phyloP scores from a whole-genome alignment of 2,113 vertebrate species.

The Elachura formosa region DNA sequence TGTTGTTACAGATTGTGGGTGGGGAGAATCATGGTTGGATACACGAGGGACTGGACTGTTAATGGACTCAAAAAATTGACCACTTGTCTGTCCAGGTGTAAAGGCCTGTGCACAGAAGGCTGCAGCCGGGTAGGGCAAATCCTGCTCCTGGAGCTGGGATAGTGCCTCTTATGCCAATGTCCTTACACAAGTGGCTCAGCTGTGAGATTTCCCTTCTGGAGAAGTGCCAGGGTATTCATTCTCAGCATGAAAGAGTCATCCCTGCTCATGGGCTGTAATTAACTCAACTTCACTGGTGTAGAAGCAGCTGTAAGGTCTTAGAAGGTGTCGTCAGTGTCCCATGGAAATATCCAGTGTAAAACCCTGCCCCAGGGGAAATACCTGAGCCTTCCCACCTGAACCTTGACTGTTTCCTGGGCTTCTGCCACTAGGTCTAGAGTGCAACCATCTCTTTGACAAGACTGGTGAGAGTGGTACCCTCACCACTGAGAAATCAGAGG shows the following conservation, averaged over 20 bases:
- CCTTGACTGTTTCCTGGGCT: not conserved
- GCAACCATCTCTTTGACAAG: not conserved
- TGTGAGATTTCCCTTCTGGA: not conserved
- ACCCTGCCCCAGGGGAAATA: too few relatives aligned
- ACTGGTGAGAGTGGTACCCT: not conserved
- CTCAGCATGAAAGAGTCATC: not conserved
- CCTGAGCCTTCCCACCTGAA: not conserved
- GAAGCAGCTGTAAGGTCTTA: not conserved
- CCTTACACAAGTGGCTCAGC: not conserved
- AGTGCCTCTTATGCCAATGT: not conserved
- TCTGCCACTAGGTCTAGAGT: not conserved
- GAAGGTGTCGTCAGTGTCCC: not conserved
- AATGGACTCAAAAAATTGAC: not conserved
- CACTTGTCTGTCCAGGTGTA: too few relatives aligned
- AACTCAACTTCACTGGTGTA: not conserved
- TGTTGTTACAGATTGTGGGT: accelerated
- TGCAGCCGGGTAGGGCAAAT: not conserved
- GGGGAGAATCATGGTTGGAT: not conserved
- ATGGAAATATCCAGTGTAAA: not conserved
- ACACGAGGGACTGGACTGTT: not conserved
- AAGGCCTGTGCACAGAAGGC: not conserved
- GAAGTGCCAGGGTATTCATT: not conserved
- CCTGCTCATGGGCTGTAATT: accelerated
- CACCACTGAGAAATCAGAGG: not conserved
- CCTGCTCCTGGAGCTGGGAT: accelerated